These are phyloP conservation scores for Goniozus legneri DNA, from an alignment of 1,140 invertebrate genomes.

Conservation along the genomic window DNA sequence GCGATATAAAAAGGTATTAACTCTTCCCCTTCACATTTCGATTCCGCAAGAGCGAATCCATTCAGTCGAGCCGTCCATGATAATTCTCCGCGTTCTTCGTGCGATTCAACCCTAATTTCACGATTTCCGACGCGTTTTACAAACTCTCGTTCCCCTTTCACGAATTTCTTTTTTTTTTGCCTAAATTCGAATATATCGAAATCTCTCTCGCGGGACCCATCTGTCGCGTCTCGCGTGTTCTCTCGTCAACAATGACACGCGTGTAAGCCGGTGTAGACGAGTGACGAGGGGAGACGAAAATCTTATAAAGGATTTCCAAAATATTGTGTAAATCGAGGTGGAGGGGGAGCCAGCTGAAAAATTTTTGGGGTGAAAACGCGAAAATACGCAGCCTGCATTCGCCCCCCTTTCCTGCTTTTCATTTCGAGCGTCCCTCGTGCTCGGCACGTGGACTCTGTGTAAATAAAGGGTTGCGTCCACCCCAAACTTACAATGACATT, in stretches of 20 bases:
- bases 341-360: slow-evolving; percentile 41
- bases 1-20: too few species aligned
- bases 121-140: slow-evolving; percentile 43
- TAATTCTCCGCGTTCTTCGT: slow-evolving; percentile 22
- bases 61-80: slow-evolving; percentile 22
- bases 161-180: slow-evolving; percentile 7
- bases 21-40: too few species aligned
- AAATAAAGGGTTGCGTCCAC: slow-evolving; percentile 51
- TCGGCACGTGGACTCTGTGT: slow-evolving; percentile 32
- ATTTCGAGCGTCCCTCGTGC: slow-evolving; percentile 25
- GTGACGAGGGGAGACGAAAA: slow-evolving; percentile 17
- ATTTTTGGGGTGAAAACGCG: slow-evolving; percentile 49
- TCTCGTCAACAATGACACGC: slow-evolving; percentile 37
- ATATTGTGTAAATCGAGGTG: slow-evolving; percentile 54
- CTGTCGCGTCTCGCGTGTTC: slow-evolving; percentile 40
- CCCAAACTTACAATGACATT: slow-evolving; percentile 1
- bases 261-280: slow-evolving; percentile 20
- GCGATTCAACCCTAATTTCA: slow-evolving; percentile 47
- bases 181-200: too few species aligned
- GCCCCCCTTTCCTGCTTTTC: slow-evolving; percentile 8
- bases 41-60: slow-evolving; percentile 14
- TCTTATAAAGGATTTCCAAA: slow-evolving; percentile 56
- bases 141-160: slow-evolving; percentile 32
- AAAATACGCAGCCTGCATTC: too few species aligned
- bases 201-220: slow-evolving; percentile 33